Base-by-base conservation (phyloP, 2,113 vertebrate genomes). In the Mohoua ochrocephala region DNA sequence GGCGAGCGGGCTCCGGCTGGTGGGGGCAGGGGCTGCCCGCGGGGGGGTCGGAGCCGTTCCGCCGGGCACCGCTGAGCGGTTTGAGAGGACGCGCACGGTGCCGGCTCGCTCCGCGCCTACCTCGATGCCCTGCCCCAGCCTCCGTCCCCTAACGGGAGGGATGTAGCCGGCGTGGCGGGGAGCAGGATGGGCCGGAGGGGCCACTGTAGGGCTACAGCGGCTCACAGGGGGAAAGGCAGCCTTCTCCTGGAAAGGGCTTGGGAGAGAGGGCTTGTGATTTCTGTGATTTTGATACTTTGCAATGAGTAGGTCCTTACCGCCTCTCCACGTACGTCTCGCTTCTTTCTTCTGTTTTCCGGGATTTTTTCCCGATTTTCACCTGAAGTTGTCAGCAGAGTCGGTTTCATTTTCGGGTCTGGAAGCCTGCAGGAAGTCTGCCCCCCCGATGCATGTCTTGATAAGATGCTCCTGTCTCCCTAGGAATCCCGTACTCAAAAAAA, bases 231-330 rank as follows among this genome's bases (percentile, higher is more conserved):
- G 11, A 61, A 23, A 2, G 9, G 8, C 2, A 1, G 18, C 44
- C 2, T n/a, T 21, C 33, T 16, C 15, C 21, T 7, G 49, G 7
- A 18, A 4, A 8, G 22, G 39, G n/a, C n/a, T n/a, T n/a, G n/a
- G n/a, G 3, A 0, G 15, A 8, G 37, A 27, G 28, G 6, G 24
- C 2, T 26, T 4, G n/a, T 4, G 12, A 9, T 24, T 35, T 6
- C 5, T 5, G 42, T 20, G 39, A 1, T 14, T 31, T 12, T 13
- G 22, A 1, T 31, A 7, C n/a, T 17, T 23, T 7, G 6, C 20
- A 21, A 1, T 1, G 21, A 57, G 21, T 31, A 2, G 3, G 3
- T 22, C 35, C 28, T 28, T 20, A 15, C 15, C 16, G 1, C 21
- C 30, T 33, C 33, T 23, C 13, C 37, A 3, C 31, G 24, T 3